phyloP scores from a whole-genome alignment of 2,797 vertebrate species.

The Lepidocolaptes lacrymiger region DNA sequence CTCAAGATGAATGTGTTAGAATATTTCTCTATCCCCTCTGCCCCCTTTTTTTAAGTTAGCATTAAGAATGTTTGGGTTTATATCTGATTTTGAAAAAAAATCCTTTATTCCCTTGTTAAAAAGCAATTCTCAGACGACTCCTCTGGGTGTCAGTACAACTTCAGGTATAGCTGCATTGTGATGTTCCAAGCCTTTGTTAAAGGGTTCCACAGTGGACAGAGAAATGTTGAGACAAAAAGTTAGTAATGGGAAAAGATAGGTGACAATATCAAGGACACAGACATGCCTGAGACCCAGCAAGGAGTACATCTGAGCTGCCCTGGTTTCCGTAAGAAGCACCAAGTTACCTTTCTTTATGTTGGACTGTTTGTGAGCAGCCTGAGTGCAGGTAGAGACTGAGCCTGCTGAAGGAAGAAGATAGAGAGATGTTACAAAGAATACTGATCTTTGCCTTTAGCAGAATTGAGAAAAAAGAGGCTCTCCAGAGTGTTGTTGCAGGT shows the following conservation, averaged over 20 bases:
- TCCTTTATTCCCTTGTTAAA: background rate
- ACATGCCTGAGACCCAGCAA: background rate
- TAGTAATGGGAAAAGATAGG: background rate
- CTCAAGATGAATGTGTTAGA: background rate
- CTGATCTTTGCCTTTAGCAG: background rate
- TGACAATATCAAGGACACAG: background rate
- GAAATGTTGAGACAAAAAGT: background rate
- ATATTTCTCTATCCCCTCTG: background rate
- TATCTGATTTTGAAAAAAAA: background rate
- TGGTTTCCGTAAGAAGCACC: background rate
- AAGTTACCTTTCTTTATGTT: background rate
- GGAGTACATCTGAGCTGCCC: background rate
- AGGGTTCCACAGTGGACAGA: background rate
- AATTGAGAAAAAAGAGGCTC: background rate
- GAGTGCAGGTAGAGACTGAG: background rate
- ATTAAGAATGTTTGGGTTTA: background rate
- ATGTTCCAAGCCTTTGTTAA: background rate
- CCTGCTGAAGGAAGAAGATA: background rate
- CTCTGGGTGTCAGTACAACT: constrained; percentile 75
- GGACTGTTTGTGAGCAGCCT: background rate
- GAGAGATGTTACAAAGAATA: background rate
- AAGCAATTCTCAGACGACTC: constrained; percentile 26
- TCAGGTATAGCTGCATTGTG: background rate
- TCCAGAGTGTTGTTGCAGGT: background rate
- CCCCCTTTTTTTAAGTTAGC: background rate